Evolutionary conservation across 2,888 invertebrate species (phyloP), one percentile per base, ranked within the genome.

Genomic region (Pyralis farinalis): DNA sequence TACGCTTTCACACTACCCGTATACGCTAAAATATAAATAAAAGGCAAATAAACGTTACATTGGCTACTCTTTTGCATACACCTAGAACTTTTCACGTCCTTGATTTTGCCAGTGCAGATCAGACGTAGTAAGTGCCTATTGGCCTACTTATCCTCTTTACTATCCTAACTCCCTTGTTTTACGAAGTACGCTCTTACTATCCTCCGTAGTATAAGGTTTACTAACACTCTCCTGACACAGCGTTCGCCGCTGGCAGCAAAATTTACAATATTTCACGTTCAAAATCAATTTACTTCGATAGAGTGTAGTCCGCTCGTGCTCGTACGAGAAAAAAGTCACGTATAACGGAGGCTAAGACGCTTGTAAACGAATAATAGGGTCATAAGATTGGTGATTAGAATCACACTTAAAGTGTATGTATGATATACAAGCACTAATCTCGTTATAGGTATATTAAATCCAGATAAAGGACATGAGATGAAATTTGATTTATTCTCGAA

Each of bases 201-300:
- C 50, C 36, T 38, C 34, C 39, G 53, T 55, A 49, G 53, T 49
- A 48, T 49, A 49, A 49, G 60, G 62, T 55, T 53, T 44, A 54
- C 53, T 58, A 62, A 60, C 51, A 55, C 55, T 60, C 51, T 22
- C 62, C 69, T 70, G 68, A 71, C 66, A 61, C 49, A 42, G 63
- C 54, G 50, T 59, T 61, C 58, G 54, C 51, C 58, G 53, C 48
- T 55, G 53, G 54, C 63, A 63, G 58, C 67, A 70, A 77, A 79
- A 75, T 81, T 74, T 79, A 73, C 72, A 80, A 80, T 77, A 79
- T 83, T 76, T 80, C 64, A 63, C 63, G 66, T 63, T 60, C 63
- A 71, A 80, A 81, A 81, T 79, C 80, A 81, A 83, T 83, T 83
- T 83, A 66, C 71, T 47, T 53, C 63, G 75, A 77, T 71, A 75